A percentile compares a stretch with the other conserved stretches of the same genome.
phyloP scores from a whole-genome alignment of 2,888 invertebrate species.

The Tiphia femorata region DNA sequence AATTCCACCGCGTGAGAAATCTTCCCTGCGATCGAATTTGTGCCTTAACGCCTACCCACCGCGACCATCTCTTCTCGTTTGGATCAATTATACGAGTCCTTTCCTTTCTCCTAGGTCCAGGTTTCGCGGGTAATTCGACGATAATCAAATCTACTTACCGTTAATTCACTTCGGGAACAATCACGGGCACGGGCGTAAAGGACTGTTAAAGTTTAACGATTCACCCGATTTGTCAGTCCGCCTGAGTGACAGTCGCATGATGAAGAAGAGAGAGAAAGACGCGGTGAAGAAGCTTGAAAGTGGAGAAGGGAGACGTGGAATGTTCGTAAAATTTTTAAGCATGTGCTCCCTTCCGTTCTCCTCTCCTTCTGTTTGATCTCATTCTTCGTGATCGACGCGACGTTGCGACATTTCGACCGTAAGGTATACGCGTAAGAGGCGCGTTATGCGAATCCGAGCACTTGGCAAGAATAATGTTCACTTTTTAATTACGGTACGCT shows the following conservation, averaged over 20 bases:
- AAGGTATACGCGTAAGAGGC: too few species aligned
- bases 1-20: too few species aligned
- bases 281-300: too few species aligned
- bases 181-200: constrained; percentile 18
- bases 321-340: neutral
- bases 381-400: neutral
- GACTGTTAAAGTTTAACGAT: constrained; percentile 40
- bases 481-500: too few species aligned
- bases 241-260: constrained; percentile 31
- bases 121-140: constrained; percentile 30
- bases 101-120: constrained; percentile 40
- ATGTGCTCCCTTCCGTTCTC: neutral
- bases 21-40: too few species aligned
- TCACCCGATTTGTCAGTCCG: constrained; percentile 28
- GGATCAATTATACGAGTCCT: too few species aligned
- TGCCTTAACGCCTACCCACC: too few species aligned
- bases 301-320: neutral
- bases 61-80: too few species aligned
- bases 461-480: too few species aligned
- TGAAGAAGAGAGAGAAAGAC: neutral
- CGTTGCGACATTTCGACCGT: too few species aligned
- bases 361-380: neutral
- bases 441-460: too few species aligned
- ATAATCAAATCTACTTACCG: constrained; percentile 42
- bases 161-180: constrained; percentile 46